Conservation (phyloP, 2,888 invertebrate genomes). For the Drosophila conformis region DNA sequence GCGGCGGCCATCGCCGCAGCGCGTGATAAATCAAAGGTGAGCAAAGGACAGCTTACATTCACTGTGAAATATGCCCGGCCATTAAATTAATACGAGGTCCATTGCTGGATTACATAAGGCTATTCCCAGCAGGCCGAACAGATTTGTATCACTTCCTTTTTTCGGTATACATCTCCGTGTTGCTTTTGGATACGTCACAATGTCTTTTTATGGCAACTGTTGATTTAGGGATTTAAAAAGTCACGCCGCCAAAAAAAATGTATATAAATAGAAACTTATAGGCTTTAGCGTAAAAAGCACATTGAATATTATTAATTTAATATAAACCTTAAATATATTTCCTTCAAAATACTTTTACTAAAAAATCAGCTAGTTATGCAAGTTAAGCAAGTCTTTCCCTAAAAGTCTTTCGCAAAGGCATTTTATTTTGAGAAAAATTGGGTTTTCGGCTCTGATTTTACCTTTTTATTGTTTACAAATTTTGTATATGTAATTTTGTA, state of each 20-base stretch:
- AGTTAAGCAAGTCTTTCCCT: not conserved
- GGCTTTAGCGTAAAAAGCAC: not conserved
- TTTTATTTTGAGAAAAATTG: not conserved
- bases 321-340: not conserved
- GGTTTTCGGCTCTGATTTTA: not conserved
- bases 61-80: not conserved
- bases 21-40: constrained; percentile 88
- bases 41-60: not conserved
- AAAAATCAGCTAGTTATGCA: not conserved
- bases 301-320: not conserved
- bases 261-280: not conserved
- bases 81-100: not conserved
- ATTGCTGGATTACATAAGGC: not conserved
- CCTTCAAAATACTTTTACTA: not conserved
- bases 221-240: not conserved
- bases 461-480: not conserved
- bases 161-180: not conserved
- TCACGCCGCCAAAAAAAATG: not conserved
- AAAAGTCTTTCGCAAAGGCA: not conserved
- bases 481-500: too few relatives aligned
- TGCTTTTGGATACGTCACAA: not conserved
- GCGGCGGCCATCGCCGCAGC: constrained; percentile 72
- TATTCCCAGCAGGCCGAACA: not conserved
- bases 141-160: not conserved
- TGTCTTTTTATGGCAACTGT: not conserved